Evolutionary conservation across 1,140 invertebrate genomes (phyloP).

Genomic region (Glomeris maerens): DNA sequence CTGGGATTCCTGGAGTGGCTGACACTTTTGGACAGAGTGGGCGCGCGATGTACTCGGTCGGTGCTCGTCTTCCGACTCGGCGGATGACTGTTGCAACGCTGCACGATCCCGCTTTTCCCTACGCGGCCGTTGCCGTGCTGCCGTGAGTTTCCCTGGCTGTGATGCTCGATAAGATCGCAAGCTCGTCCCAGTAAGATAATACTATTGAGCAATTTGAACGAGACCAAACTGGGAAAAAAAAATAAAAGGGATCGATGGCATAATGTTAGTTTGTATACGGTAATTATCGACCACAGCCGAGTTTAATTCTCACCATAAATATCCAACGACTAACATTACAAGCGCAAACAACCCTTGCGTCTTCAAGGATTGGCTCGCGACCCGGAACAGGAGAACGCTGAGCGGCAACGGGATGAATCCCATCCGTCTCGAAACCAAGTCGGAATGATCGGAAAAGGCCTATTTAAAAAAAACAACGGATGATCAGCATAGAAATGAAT

Average conservation of each 20-base stretch:
- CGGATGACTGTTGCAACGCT: constrained; percentile 20
- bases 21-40: background rate
- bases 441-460: constrained; percentile 94
- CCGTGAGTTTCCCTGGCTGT: constrained; percentile 40
- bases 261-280: constrained; percentile 6
- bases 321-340: constrained; percentile 55
- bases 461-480: constrained; percentile 30
- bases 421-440: constrained; percentile 87
- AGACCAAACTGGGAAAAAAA: constrained; percentile 41
- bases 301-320: constrained; percentile 43
- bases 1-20: background rate
- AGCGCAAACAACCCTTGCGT: constrained; percentile 44
- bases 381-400: constrained; percentile 74
- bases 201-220: constrained; percentile 68
- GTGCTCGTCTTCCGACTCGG: constrained; percentile 23
- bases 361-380: constrained; percentile 51
- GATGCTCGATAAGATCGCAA: constrained; percentile 64
- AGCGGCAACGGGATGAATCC: constrained; percentile 94
- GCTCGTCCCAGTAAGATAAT: constrained; percentile 76
- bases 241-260: constrained; percentile 13
- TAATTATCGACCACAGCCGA: no score
- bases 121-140: constrained; percentile 15
- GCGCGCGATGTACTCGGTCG: constrained; percentile 6
- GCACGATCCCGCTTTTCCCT: background rate
- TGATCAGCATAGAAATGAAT: background rate